These are phyloP conservation scores for Bolinopsis microptera DNA, from an alignment of 37 sponge, comb jelly and placozoan genomes.

Conservation along the genomic window DNA sequence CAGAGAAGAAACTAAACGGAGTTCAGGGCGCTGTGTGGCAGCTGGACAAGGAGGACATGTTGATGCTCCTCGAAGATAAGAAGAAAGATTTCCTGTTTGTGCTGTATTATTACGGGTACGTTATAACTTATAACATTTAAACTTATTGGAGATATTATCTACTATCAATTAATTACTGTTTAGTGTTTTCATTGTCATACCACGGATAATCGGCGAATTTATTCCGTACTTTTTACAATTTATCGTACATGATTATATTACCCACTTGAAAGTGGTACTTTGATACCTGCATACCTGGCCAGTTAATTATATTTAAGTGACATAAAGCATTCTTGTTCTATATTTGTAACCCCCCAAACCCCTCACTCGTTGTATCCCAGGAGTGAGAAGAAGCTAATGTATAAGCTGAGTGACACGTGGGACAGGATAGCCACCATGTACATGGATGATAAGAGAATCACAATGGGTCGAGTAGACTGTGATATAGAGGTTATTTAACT, in stretches of 20 bases:
- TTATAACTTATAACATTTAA: neutral
- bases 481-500: neutral
- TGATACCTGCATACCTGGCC: too few relatives aligned
- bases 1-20: neutral
- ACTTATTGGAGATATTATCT: too few relatives aligned
- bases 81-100: neutral
- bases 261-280: too few relatives aligned
- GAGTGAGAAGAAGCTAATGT: neutral
- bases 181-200: too few relatives aligned
- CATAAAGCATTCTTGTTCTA: neutral
- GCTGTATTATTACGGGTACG: neutral
- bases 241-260: too few relatives aligned
- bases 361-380: too few relatives aligned
- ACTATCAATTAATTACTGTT: too few relatives aligned
- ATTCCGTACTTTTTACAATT: neutral
- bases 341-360: too few relatives aligned
- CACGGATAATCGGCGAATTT: too few relatives aligned
- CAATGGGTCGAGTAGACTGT: slow-evolving; percentile 9
- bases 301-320: too few relatives aligned
- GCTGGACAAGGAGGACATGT: neutral
- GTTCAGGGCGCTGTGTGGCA: neutral
- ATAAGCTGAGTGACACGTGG: slow-evolving; percentile 29
- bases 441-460: neutral
- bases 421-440: slow-evolving; percentile 39
- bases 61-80: neutral